These are phyloP conservation scores for Papilio elwesi DNA, from an alignment of 2,888 invertebrate species.

Conservation along the genomic window DNA sequence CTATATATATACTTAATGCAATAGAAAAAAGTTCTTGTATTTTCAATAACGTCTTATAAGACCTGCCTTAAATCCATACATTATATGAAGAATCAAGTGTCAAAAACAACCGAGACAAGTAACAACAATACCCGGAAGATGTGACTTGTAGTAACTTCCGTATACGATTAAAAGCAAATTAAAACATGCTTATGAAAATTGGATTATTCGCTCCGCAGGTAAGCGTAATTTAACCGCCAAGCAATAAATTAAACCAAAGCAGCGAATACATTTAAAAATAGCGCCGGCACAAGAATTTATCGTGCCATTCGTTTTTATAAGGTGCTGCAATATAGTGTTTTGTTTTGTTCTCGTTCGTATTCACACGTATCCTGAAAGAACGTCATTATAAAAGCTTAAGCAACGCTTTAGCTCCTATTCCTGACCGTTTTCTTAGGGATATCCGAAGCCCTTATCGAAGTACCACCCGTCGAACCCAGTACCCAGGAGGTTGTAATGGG, in stretches of 20 bases:
- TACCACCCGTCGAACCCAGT: too few species aligned
- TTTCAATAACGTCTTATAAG: too few species aligned
- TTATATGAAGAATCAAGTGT: too few species aligned
- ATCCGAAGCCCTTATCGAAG: too few species aligned
- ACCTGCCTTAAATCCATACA: too few species aligned
- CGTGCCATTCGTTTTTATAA: constrained; percentile 44
- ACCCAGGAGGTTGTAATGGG: background rate
- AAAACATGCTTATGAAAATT: constrained; percentile 38
- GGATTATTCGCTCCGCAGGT: constrained; percentile 39
- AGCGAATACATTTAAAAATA: constrained; percentile 49
- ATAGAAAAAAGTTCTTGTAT: too few species aligned
- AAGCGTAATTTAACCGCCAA: constrained; percentile 44
- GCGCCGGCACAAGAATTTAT: constrained; percentile 47
- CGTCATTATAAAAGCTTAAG: too few species aligned
- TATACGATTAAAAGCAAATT: constrained; percentile 39
- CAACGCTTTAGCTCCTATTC: too few species aligned
- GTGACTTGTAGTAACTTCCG: constrained; percentile 18
- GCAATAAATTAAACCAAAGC: constrained; percentile 45
- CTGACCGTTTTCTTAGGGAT: too few species aligned
- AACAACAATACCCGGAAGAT: background rate
- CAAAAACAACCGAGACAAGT: too few species aligned
- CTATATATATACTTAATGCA: too few species aligned
- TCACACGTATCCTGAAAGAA: background rate
- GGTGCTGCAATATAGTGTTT: constrained; percentile 36
- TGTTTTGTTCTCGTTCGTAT: constrained; percentile 4